Base-by-base conservation (phyloP, 2,888 invertebrate genomes). In the Eilema caniola region DNA sequence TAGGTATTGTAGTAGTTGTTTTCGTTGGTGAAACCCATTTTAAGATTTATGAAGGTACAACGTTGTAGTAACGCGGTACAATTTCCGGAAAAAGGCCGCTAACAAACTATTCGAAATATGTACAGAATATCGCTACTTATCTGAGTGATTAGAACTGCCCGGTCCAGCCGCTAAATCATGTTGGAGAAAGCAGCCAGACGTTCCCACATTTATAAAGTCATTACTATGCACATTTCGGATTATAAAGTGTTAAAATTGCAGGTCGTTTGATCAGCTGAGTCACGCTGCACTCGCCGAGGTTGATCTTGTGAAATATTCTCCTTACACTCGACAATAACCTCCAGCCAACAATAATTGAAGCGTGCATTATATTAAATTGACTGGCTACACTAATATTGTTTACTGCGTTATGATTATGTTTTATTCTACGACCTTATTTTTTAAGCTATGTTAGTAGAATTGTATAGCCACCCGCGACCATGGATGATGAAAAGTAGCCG, bases 241-340 rank as follows among this genome's bases (percentile, higher is more conserved):
- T 47, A 65, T 66, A 67, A 62, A 66, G 69, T 73, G 71, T 73
- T 78, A 74, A 82, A 83, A 79, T 71, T 77, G 80, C 83, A 84
- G 82, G 82, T 80, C 79, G 82, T 81, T 78, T 67, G 76, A 81
- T 79, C 75, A 68, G 80, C 81, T 85, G 86, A 89, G 82, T 88
- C 89, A 88, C 79, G 82, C 76, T 82, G 83, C 82, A 76, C 75
- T 71, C 75, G 47, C 68, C 89, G 88, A 90, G 89, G 90, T 86
- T 89, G 82, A 37, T 69, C 78, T 90, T 89, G 83, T 79, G 86
- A 86, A 89, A 90, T 82, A 85, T 83, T 78, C 79, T 77, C 73
- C 69, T 71, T 67, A 73, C 75, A 73, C 66, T 69, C 71, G 72
- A 76, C 72, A 76, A 76, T 76, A 79, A 77, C 80, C 80, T 77